These are phyloP conservation scores for Shargacucullia verbasci DNA, from an alignment of 2,888 invertebrate genomes.

Conservation along the genomic window DNA sequence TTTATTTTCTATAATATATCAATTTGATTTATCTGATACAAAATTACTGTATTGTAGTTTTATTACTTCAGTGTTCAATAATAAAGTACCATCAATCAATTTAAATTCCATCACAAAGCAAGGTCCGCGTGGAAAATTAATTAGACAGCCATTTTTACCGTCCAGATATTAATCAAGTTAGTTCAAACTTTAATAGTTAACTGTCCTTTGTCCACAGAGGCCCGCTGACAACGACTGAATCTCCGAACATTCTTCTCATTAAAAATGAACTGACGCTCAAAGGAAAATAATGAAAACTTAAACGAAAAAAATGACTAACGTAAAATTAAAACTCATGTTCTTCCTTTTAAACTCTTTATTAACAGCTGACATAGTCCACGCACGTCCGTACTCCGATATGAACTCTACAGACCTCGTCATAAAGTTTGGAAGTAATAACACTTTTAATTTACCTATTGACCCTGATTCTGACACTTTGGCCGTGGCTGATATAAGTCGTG, in stretches of 20 bases:
- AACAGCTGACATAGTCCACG: constrained; percentile 78
- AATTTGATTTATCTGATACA: neutral
- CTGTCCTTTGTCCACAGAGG: constrained; percentile 68
- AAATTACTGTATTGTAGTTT: neutral
- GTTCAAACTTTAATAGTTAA: constrained; percentile 57
- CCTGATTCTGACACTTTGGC: constrained; percentile 81
- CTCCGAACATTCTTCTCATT: constrained; percentile 30
- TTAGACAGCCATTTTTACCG: constrained; percentile 25
- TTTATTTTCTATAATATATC: too few relatives aligned
- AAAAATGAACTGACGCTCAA: constrained; percentile 52
- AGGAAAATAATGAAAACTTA: constrained; percentile 65
- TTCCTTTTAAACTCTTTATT: constrained; percentile 79
- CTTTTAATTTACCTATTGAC: constrained; percentile 79
- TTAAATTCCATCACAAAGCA: constrained; percentile 13
- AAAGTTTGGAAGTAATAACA: constrained; percentile 73
- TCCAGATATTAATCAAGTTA: constrained; percentile 23
- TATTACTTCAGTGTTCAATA: constrained; percentile 5
- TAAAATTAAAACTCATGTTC: constrained; percentile 85
- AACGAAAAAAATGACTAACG: constrained; percentile 80
- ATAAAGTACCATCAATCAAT: constrained; percentile 34
- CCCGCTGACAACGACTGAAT: constrained; percentile 52
- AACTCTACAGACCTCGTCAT: constrained; percentile 73
- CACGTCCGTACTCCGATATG: constrained; percentile 74
- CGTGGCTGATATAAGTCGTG: constrained; percentile 70
- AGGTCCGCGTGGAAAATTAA: constrained; percentile 33